phyloP scores from a whole-genome alignment of 2,113 vertebrate genomes.

The Gobius niger region DNA sequence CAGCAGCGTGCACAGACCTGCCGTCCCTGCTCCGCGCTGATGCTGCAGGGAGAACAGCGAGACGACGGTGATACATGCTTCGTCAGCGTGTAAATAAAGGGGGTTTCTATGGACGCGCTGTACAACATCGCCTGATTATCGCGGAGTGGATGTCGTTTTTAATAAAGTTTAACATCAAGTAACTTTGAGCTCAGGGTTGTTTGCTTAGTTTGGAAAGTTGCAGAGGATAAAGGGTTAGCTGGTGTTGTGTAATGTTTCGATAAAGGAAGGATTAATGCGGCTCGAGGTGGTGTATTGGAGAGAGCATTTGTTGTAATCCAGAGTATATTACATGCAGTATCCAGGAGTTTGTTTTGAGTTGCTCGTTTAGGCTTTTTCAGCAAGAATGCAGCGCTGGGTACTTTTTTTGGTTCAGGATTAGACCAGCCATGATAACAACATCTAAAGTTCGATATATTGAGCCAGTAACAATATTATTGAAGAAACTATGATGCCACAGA shows the following conservation, averaged over 20 bases:
- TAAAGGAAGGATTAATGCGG: neutral
- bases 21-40: slow-evolving; percentile 40
- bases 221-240: neutral
- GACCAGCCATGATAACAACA: no score
- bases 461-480: no score
- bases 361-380: neutral
- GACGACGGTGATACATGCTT: slow-evolving; percentile 14
- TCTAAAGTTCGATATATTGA: no score
- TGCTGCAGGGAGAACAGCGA: slow-evolving; percentile 7
- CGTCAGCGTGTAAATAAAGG: slow-evolving; percentile 25
- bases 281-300: neutral
- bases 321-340: neutral
- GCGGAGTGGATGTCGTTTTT: neutral
- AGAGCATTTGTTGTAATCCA: neutral
- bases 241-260: slow-evolving; percentile 1
- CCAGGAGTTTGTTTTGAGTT: neutral
- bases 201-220: neutral
- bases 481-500: no score
- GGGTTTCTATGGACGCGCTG: slow-evolving; percentile 2
- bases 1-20: slow-evolving; percentile 55
- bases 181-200: neutral
- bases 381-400: no score
- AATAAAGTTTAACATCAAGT: neutral
- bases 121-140: neutral
- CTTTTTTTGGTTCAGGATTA: no score